These are phyloP conservation scores for Xiphydria camelus DNA, from an alignment of 2,888 invertebrate genomes.

Conservation along the genomic window DNA sequence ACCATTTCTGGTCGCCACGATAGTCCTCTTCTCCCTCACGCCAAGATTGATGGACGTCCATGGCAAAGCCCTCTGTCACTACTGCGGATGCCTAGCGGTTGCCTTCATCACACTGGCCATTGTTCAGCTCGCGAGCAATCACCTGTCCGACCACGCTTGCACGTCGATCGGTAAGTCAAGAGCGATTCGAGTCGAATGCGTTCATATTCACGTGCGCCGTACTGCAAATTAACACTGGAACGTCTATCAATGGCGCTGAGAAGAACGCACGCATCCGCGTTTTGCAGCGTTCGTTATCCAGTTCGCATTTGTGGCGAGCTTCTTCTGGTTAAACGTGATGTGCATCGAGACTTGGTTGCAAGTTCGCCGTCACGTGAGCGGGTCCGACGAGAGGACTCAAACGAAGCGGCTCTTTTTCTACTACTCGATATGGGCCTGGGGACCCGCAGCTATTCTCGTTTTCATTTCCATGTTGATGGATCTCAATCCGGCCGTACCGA, in stretches of 20 bases:
- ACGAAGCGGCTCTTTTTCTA: constrained; percentile 57
- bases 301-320: constrained; percentile 68
- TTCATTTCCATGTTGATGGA: constrained; percentile 64
- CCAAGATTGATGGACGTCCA: constrained; percentile 63
- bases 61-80: constrained; percentile 64
- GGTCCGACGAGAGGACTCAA: constrained; percentile 15
- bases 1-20: constrained; percentile 55
- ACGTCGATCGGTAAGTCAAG: constrained; percentile 51
- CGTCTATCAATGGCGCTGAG: too few species aligned
- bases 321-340: constrained; percentile 72
- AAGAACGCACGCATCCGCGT: too few species aligned
- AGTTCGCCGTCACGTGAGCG: constrained; percentile 49
- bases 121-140: constrained; percentile 61
- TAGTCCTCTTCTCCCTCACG: constrained; percentile 56
- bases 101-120: constrained; percentile 63
- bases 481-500: constrained; percentile 64
- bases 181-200: background rate
- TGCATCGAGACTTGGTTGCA: constrained; percentile 68
- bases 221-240: background rate
- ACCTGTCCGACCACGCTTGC: constrained; percentile 59
- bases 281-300: constrained; percentile 70
- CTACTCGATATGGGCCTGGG: constrained; percentile 65
- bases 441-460: constrained; percentile 61
- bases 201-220: too few species aligned
- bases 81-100: constrained; percentile 62